These are phyloP conservation scores for Tetrax tetrax DNA, from an alignment of 2,113 vertebrate species.

Conservation along the genomic window DNA sequence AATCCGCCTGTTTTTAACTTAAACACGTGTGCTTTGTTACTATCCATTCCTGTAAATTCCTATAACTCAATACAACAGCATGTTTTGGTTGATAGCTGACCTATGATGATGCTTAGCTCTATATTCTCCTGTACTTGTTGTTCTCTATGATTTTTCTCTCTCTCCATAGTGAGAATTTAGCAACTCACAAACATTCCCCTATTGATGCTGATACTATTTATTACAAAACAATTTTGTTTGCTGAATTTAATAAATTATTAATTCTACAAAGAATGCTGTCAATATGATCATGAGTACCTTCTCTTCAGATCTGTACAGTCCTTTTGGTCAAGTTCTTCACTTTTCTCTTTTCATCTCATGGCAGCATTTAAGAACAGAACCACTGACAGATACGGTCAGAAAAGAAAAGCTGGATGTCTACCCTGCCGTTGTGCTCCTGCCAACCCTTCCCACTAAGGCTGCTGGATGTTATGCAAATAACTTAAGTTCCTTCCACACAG, in stretches of 20 bases:
- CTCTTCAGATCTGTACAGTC: neutral
- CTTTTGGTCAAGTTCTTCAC: neutral
- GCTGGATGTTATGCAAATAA: slow-evolving; percentile 72
- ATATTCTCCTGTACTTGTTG: neutral
- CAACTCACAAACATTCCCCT: neutral
- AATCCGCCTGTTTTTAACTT: neutral
- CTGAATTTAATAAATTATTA: neutral
- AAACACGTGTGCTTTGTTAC: neutral
- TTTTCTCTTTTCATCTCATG: neutral
- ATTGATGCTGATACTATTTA: neutral
- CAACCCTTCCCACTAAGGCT: slow-evolving; percentile 45
- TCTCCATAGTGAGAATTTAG: neutral
- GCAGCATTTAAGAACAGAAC: neutral
- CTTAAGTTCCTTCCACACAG: slow-evolving; percentile 61
- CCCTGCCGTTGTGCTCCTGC: slow-evolving; percentile 21
- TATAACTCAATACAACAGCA: neutral
- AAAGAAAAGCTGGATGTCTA: neutral
- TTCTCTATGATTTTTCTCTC: neutral
- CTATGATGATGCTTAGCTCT: neutral
- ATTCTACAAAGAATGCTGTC: neutral
- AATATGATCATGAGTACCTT: neutral
- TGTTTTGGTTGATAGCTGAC: neutral
- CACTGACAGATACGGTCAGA: neutral
- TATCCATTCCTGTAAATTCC: neutral
- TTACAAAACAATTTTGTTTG: neutral